Conservation (phyloP, 1,140 invertebrate species). For the Belonocnema kinseyi region DNA sequence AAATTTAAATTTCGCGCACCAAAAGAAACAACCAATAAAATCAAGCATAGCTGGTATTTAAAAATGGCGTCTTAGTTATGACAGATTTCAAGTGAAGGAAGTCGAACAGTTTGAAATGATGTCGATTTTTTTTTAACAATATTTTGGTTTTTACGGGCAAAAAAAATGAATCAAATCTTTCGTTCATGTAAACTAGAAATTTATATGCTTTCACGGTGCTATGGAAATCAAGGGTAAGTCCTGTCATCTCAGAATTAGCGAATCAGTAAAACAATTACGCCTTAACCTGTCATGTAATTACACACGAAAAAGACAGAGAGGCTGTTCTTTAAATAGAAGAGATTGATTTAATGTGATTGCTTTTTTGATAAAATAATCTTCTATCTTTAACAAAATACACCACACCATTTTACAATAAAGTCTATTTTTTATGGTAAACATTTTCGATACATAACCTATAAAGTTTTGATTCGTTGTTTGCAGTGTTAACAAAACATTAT, state of each 20-base stretch:
- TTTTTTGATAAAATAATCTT: too few relatives aligned
- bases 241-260: not conserved
- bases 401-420: too few relatives aligned
- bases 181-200: slow-evolving; percentile 42
- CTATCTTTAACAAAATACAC: too few relatives aligned
- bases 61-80: not conserved
- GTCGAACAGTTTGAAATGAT: not conserved
- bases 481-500: too few relatives aligned
- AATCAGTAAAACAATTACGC: not conserved
- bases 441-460: too few relatives aligned
- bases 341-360: too few relatives aligned
- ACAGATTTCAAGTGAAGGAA: not conserved
- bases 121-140: slow-evolving; percentile 4
- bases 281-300: not conserved
- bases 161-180: slow-evolving; percentile 42
- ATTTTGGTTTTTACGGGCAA: not conserved
- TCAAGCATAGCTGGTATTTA: not conserved
- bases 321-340: not conserved
- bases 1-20: not conserved
- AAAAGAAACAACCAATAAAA: not conserved
- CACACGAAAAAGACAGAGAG: too few relatives aligned
- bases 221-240: slow-evolving; percentile 54
- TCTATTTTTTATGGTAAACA: too few relatives aligned
- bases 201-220: slow-evolving; percentile 40
- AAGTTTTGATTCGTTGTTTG: too few relatives aligned